Base-by-base conservation (phyloP, 2,888 invertebrate genomes). In the Ochlodes sylvanus region DNA sequence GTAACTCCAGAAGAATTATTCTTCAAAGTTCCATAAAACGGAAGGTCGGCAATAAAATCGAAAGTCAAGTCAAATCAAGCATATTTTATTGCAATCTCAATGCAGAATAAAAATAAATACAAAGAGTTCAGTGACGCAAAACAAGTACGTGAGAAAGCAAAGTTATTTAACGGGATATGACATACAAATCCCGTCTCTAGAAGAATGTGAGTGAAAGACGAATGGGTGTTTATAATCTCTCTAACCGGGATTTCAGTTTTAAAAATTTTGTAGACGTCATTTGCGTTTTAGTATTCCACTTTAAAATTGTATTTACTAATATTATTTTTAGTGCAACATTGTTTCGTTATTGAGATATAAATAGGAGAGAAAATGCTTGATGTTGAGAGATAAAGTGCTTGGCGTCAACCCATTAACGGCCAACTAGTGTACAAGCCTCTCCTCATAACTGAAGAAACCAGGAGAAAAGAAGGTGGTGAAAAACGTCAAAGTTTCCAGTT, bases 121-220 rank as follows among this genome's bases (percentile, higher is more conserved):
- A 42, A 44, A 7, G 10, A 55, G 41, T 21, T 52, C 62, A 42
- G 3, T 55, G 42, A 44, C 63, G 12, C 12, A 54, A 41, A 54
- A 63, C 34, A 61, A 32, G 27, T 32, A 47, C 60, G 41, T 19
- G 15, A 54, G 15, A 63, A 42, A 42, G 21, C 7, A 44, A 47
- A 54, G 15, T 12, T 7, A 17, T 7, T 6, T 47, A 47, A 17
- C 47, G 15, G 47, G 17, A 17, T 6, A 47, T 47, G 47, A 47
- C 47, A 47, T 17, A 47, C 47, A 47, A 42, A 47, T 7, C 2
- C 15, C 47, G 14, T 1, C n/a, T 14, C 5, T 14, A 47, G 44
- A 54, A 42, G 54, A 54, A 63, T 27, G 42, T 27, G n/a, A 27
- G 0, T 42, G 41, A n/a, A 41, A 63, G 52, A 63, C 41, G 41